phyloP scores from a whole-genome alignment of 2,888 invertebrate species.

The Brenthis hecate region DNA sequence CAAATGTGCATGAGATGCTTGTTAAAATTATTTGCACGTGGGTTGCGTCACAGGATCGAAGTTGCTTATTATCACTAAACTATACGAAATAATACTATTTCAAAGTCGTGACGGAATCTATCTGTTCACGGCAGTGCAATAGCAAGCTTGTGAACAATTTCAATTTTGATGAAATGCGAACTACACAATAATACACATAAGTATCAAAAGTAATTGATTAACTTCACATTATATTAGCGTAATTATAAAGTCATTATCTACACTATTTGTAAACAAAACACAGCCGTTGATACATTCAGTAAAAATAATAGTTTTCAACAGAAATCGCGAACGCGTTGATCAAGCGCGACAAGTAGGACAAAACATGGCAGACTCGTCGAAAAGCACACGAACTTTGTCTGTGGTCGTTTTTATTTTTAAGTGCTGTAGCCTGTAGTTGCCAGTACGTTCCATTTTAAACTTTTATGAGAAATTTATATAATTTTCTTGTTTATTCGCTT shows the following conservation, averaged over 20 bases:
- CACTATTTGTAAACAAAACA: constrained; percentile 80
- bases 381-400: constrained; percentile 75
- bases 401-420: constrained; percentile 70
- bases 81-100: constrained; percentile 51
- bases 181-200: constrained; percentile 68
- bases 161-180: constrained; percentile 71
- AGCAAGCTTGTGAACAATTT: constrained; percentile 64
- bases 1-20: constrained; percentile 85
- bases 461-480: neutral
- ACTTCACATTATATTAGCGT: constrained; percentile 57
- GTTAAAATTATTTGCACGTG: constrained; percentile 77
- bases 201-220: constrained; percentile 60
- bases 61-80: constrained; percentile 57
- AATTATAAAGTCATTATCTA: constrained; percentile 63
- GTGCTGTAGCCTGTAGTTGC: constrained; percentile 53
- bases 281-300: constrained; percentile 74
- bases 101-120: constrained; percentile 60
- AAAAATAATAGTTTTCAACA: constrained; percentile 71
- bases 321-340: constrained; percentile 77
- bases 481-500: neutral
- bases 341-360: constrained; percentile 82
- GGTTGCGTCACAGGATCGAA: constrained; percentile 74
- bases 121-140: constrained; percentile 51
- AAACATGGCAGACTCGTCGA: constrained; percentile 81
- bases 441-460: constrained; percentile 39